phyloP scores from a whole-genome alignment of 2,888 invertebrate genomes.

The Himalopsyche anomala region DNA sequence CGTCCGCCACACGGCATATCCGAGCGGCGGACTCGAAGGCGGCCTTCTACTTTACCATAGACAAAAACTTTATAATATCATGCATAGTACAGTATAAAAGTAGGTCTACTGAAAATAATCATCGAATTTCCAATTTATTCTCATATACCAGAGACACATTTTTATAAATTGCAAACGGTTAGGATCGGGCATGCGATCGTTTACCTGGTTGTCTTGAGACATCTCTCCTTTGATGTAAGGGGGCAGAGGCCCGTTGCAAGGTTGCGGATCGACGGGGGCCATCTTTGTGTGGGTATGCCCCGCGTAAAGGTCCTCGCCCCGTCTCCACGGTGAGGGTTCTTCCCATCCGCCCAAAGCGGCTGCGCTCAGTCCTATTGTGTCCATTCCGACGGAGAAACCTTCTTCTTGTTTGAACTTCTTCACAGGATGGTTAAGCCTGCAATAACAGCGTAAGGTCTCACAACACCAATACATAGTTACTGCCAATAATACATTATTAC shows the following conservation, averaged over 20 bases:
- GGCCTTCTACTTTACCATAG: constrained; percentile 26
- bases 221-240: constrained; percentile 70
- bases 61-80: constrained; percentile 28
- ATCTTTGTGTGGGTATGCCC: constrained; percentile 78
- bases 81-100: constrained; percentile 31
- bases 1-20: neutral
- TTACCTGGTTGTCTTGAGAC: constrained; percentile 73
- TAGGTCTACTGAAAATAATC: constrained; percentile 20
- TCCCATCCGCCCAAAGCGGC: constrained; percentile 62
- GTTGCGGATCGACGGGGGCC: constrained; percentile 72
- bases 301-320: constrained; percentile 78
- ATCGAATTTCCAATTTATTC: constrained; percentile 48
- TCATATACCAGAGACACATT: constrained; percentile 44
- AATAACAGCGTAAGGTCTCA: constrained; percentile 46
- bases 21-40: neutral
- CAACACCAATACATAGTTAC: constrained; percentile 5
- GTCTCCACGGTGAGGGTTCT: constrained; percentile 57
- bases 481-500: neutral
- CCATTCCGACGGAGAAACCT: constrained; percentile 65
- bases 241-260: constrained; percentile 71
- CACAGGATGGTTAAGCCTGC: constrained; percentile 92
- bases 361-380: constrained; percentile 64
- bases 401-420: constrained; percentile 87
- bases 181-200: constrained; percentile 24
- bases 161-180: constrained; percentile 36